Conservation (phyloP, 1,140 invertebrate genomes). For the Cydia splendana region DNA sequence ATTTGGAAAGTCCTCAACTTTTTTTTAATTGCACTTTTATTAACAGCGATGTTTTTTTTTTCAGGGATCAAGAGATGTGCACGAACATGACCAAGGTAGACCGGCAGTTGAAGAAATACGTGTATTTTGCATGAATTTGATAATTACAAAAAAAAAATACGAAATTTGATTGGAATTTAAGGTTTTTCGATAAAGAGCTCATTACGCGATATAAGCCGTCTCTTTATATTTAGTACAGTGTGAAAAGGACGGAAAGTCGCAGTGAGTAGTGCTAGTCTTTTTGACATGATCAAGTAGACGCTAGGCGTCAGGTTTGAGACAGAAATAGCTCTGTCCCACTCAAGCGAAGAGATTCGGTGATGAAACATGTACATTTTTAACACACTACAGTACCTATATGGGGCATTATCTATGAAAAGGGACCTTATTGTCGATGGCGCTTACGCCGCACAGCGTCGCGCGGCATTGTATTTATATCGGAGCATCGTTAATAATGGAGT, state of each 20-base stretch:
- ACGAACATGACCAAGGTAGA: conserved; percentile 80
- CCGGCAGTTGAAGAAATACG: conserved; percentile 46
- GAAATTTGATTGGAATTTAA: too few species aligned
- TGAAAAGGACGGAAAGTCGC: conserved; percentile 2
- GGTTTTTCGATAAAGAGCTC: too few species aligned
- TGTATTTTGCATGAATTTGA: conserved; percentile 6
- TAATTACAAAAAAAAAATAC: too few species aligned
- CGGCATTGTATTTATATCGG: too few species aligned
- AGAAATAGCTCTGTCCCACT: conserved; percentile 8
- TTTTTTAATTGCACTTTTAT: not conserved
- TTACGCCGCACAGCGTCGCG: too few species aligned
- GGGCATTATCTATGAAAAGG: too few species aligned
- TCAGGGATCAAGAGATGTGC: conserved; percentile 82
- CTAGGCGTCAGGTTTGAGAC: not conserved
- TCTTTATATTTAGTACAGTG: not conserved
- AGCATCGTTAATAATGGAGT: too few species aligned
- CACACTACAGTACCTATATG: too few species aligned
- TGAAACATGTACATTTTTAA: too few species aligned
- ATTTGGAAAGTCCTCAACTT: too few species aligned
- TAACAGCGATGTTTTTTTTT: conserved; percentile 41
- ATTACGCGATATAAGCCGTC: not conserved
- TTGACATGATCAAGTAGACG: conserved; percentile 1
- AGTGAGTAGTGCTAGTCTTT: conserved; percentile 1
- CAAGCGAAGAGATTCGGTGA: not conserved
- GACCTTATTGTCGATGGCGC: too few species aligned